phyloP scores from a whole-genome alignment of 2,113 vertebrate genomes.

The Patagioenas fasciata region DNA sequence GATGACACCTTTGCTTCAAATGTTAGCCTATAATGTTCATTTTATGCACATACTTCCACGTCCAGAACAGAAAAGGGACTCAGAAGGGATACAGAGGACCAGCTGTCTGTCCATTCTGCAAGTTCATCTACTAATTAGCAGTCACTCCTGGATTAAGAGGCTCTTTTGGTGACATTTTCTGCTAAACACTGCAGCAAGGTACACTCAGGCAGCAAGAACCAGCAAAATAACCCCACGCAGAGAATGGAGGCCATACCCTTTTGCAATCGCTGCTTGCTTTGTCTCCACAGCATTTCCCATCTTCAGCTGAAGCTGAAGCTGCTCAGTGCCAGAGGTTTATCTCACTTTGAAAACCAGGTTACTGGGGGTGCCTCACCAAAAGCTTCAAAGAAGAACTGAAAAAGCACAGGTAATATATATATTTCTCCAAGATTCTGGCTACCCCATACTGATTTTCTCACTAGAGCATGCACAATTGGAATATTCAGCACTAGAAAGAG shows the following conservation, averaged over 20 bases:
- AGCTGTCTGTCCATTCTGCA: neutral
- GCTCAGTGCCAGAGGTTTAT: constrained; percentile 7
- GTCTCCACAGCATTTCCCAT: neutral
- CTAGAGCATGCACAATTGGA: fast-evolving
- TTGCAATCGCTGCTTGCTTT: neutral
- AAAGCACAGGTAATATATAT: neutral
- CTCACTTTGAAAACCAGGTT: constrained; percentile 34
- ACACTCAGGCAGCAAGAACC: neutral
- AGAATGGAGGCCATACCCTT: neutral
- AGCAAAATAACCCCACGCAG: neutral
- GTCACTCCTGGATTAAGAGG: neutral
- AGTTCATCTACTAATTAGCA: neutral
- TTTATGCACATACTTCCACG: neutral
- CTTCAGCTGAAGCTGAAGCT: neutral
- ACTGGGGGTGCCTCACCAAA: neutral
- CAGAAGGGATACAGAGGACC: neutral
- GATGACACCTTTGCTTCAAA: neutral
- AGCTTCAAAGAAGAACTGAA: neutral
- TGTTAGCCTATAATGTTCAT: constrained; percentile 3
- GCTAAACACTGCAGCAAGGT: neutral
- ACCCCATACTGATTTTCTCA: neutral
- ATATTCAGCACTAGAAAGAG: neutral
- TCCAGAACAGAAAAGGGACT: constrained; percentile 19
- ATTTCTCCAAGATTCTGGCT: neutral
- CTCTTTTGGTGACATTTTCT: neutral